These are phyloP conservation scores for Apolygus lucorum DNA, from an alignment of 1,140 invertebrate species.

Conservation along the genomic window DNA sequence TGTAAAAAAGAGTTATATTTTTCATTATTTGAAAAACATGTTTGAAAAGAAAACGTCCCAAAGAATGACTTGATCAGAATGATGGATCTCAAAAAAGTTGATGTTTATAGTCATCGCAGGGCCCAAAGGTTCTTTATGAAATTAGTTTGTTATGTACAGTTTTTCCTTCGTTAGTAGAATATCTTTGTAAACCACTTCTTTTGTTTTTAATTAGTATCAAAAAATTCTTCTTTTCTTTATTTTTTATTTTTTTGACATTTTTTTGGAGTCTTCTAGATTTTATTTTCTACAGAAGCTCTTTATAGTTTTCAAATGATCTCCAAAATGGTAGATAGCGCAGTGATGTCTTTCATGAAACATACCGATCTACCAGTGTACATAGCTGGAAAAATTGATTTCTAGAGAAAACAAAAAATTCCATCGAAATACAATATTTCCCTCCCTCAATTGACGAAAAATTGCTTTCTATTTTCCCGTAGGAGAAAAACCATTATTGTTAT, in stretches of 20 bases:
- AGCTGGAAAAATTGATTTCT: constrained; percentile 14
- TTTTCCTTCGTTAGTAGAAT: neutral
- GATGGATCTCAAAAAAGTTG: constrained; percentile 1
- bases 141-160: constrained; percentile 20
- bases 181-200: too few relatives aligned
- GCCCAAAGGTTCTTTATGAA: constrained; percentile 11
- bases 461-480: too few relatives aligned
- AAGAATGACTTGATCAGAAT: constrained; percentile 10
- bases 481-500: neutral
- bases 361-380: constrained; percentile 26
- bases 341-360: neutral
- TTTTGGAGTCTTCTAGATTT: too few relatives aligned
- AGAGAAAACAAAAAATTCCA: constrained; percentile 18
- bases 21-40: neutral
- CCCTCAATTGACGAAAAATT: neutral
- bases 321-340: constrained; percentile 27
- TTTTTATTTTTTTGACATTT: constrained; percentile 16
- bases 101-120: neutral
- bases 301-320: constrained; percentile 34
- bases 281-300: constrained; percentile 26
- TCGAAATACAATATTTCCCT: neutral
- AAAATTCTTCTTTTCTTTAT: constrained; percentile 17
- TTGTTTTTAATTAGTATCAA: constrained; percentile 15
- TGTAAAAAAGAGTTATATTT: neutral
- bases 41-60: neutral